These are phyloP conservation scores for Peromyscus eremicus DNA, from an alignment of 2,797 vertebrate species.

Conservation along the genomic window DNA sequence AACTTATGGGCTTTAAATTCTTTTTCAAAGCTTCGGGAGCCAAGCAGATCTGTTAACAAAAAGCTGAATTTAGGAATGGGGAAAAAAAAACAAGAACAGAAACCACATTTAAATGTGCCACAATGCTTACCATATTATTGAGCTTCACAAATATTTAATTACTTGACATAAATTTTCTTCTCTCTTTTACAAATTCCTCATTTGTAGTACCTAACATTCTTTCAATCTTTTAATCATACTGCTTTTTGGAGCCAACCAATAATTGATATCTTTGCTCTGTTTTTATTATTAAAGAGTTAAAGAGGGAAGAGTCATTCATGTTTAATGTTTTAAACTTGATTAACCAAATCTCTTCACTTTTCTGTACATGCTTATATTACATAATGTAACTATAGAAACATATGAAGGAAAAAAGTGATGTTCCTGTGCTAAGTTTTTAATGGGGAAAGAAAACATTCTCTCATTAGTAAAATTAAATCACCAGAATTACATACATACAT, in stretches of 20 bases:
- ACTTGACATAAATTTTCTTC: constrained; percentile 28
- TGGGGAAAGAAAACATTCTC: neutral
- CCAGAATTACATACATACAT: neutral
- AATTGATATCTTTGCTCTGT: constrained; percentile 47
- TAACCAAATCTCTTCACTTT: constrained; percentile 52
- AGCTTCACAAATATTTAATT: constrained; percentile 67
- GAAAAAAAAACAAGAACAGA: constrained; percentile 13
- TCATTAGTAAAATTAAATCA: constrained; percentile 33
- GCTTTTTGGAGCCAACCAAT: constrained; percentile 28
- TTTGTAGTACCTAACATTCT: constrained; percentile 41
- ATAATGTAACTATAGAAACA: constrained; percentile 29
- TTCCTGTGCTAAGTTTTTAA: constrained; percentile 23
- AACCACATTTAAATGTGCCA: neutral
- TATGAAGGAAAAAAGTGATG: neutral
- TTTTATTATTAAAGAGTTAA: constrained; percentile 64
- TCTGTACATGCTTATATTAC: constrained; percentile 17
- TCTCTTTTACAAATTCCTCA: constrained; percentile 63
- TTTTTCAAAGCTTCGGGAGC: constrained; percentile 72
- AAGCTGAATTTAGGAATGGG: neutral
- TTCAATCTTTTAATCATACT: constrained; percentile 53
- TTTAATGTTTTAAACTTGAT: constrained; percentile 66
- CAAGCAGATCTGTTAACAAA: constrained; percentile 68
- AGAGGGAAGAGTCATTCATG: constrained; percentile 29
- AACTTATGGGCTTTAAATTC: constrained; percentile 75
- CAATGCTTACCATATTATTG: neutral